phyloP scores from a whole-genome alignment of 1,140 invertebrate species.

The Eupristina koningsbergeri region DNA sequence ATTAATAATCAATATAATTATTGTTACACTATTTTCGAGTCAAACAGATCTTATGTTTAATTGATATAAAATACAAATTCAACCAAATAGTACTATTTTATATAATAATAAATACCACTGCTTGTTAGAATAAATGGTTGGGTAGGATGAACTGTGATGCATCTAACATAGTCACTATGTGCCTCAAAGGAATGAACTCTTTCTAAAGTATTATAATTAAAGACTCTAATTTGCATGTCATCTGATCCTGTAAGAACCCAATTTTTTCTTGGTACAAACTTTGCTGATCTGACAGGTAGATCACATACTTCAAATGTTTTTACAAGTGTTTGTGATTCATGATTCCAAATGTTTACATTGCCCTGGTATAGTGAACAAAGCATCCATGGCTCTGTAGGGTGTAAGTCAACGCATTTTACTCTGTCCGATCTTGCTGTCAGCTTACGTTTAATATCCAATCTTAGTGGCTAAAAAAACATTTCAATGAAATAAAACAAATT shows the following conservation, averaged over 20 bases:
- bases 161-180: slow-evolving; percentile 98
- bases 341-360: slow-evolving; percentile 99
- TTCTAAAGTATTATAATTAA: slow-evolving; percentile 99
- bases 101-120: slow-evolving; percentile 82
- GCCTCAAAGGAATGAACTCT: slow-evolving; percentile 97
- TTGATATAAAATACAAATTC: background rate
- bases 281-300: slow-evolving; percentile 93
- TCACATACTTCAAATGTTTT: slow-evolving; percentile 98
- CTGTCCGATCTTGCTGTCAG: slow-evolving; percentile 96
- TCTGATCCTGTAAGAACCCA: slow-evolving; percentile 99
- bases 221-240: slow-evolving; percentile 95
- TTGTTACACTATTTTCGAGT: too few relatives aligned
- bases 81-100: background rate
- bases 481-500: background rate
- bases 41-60: background rate
- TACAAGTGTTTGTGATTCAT: slow-evolving; percentile 93
- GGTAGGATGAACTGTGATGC: slow-evolving; percentile 96
- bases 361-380: slow-evolving; percentile 98
- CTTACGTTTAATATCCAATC: slow-evolving; percentile 98
- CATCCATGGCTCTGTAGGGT: slow-evolving; percentile 98
- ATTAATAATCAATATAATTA: too few relatives aligned
- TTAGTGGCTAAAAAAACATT: slow-evolving; percentile 83
- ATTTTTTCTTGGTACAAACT: slow-evolving; percentile 97
- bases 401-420: slow-evolving; percentile 98
- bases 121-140: slow-evolving; percentile 97